phyloP scores from a whole-genome alignment of 92 coral and sea anemone genomes.

The Paramuricea clavata region DNA sequence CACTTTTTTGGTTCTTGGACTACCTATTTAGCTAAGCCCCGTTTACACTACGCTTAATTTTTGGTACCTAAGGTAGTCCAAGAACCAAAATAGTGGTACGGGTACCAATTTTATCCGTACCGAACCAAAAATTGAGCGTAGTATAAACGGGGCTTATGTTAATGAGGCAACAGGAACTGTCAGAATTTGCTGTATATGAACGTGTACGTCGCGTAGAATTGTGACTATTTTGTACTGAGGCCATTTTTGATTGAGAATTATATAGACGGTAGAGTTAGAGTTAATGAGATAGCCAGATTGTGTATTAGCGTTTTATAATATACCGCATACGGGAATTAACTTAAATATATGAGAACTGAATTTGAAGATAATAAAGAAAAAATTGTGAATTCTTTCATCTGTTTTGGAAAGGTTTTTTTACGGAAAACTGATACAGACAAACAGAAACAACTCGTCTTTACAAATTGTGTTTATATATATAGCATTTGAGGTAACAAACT shows the following conservation, averaged over 20 bases:
- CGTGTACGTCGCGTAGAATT: conserved; percentile 18
- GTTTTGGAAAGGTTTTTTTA: too few relatives aligned
- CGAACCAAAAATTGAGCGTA: not conserved
- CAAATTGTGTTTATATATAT: too few relatives aligned
- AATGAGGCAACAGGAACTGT: conserved; percentile 1
- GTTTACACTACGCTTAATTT: too few relatives aligned
- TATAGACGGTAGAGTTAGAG: not conserved
- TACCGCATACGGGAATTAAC: conserved; percentile 28
- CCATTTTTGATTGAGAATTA: conserved; percentile 5
- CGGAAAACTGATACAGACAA: too few relatives aligned
- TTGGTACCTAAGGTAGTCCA: too few relatives aligned
- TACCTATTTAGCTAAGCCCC: too few relatives aligned
- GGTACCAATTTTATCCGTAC: too few relatives aligned
- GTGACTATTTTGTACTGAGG: conserved; percentile 22
- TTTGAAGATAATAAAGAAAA: not conserved
- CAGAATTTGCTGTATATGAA: not conserved
- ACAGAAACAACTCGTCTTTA: too few relatives aligned
- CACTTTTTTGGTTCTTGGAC: too few relatives aligned
- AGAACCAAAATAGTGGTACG: too few relatives aligned
- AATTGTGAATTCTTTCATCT: conserved; percentile 16
- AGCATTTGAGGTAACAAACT: too few relatives aligned
- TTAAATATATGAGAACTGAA: conserved; percentile 27
- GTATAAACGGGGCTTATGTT: not conserved
- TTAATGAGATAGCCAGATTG: not conserved
- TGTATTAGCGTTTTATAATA: conserved; percentile 20